Percentiles rank a stretch among this genome's conserved stretches.
Conservation (phyloP, 2,888 invertebrate species). For the Acanthosepion lycidas region DNA sequence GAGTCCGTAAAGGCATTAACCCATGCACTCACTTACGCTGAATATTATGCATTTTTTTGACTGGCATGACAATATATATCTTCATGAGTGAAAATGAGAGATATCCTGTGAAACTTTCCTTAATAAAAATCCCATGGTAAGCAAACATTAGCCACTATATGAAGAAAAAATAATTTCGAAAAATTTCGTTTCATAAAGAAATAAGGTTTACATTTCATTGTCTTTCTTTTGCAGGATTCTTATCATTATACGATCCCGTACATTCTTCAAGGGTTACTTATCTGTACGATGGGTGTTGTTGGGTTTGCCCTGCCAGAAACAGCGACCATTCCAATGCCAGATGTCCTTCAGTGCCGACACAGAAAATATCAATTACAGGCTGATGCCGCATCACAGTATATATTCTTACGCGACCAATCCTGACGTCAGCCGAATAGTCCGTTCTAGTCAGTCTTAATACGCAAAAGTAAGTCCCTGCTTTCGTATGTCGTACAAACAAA, state of each 20-base stretch:
- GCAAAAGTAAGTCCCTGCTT: neutral
- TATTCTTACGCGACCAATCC: conserved; percentile 23
- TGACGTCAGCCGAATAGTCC: neutral
- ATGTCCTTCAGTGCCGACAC: conserved; percentile 66
- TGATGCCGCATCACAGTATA: conserved; percentile 49
- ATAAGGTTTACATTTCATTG: neutral
- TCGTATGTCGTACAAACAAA: neutral
- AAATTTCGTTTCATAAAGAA: no score
- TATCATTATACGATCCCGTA: conserved; percentile 67
- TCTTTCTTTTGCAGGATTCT: conserved; percentile 53
- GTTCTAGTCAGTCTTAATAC: neutral
- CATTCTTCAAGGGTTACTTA: conserved; percentile 63
- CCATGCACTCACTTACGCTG: no score
- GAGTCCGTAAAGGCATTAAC: no score
- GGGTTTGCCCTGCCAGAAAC: conserved; percentile 65
- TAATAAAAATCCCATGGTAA: no score
- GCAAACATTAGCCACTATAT: no score
- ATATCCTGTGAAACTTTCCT: no score
- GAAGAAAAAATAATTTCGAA: no score
- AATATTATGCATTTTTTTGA: no score
- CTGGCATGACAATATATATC: no score
- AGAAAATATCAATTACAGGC: conserved; percentile 59
- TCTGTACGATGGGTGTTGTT: conserved; percentile 62
- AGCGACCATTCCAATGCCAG: conserved; percentile 60
- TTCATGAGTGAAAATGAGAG: no score